Conservation (phyloP, 2,888 invertebrate species). For the Tetragonisca angustula region DNA sequence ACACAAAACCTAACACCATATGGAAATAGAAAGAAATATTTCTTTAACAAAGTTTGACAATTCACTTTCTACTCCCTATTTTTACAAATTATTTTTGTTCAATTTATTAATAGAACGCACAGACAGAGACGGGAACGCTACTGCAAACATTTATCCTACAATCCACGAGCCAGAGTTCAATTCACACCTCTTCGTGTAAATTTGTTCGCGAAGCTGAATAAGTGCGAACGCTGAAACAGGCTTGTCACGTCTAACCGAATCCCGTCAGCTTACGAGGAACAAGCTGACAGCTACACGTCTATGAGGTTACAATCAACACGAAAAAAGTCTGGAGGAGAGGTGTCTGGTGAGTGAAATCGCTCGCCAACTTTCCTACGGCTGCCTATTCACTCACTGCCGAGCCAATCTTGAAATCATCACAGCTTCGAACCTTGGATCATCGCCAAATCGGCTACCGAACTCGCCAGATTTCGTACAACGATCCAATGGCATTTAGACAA, state of each 20-base stretch:
- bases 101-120: too few species aligned
- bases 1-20: too few species aligned
- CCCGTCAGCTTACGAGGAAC: constrained; percentile 19
- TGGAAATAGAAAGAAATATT: too few species aligned
- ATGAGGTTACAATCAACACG: constrained; percentile 34
- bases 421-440: constrained; percentile 34
- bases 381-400: constrained; percentile 37
- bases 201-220: neutral
- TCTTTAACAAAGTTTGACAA: too few species aligned
- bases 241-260: constrained; percentile 53
- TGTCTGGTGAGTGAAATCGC: constrained; percentile 26
- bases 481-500: constrained; percentile 3
- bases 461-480: constrained; percentile 16
- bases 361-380: constrained; percentile 57
- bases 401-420: constrained; percentile 44
- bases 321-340: constrained; percentile 13
- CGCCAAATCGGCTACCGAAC: constrained; percentile 42
- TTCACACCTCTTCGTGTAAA: neutral
- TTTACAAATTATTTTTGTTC: too few species aligned
- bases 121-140: too few species aligned
- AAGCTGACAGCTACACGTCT: constrained; percentile 38
- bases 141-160: too few species aligned
- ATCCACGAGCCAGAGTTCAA: neutral
- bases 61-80: too few species aligned
- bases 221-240: constrained; percentile 49